Evolutionary conservation across 1,140 invertebrate species (phyloP).

Genomic region (Halotydeus destructor): DNA sequence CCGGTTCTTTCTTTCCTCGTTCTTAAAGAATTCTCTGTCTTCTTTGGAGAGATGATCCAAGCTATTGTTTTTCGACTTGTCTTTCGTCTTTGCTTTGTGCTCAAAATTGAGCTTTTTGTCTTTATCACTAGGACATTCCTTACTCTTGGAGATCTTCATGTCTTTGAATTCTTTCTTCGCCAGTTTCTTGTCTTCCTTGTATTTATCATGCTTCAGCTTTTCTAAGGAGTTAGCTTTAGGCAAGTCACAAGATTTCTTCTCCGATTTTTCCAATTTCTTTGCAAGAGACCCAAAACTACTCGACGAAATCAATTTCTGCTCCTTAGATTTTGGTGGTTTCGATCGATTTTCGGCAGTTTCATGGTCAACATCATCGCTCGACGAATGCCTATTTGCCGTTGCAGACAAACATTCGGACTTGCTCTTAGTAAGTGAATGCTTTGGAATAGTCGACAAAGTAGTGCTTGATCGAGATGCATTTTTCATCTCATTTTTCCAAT

Average conservation of each 20-base stretch:
- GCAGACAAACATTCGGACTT: too few relatives aligned
- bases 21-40: neutral
- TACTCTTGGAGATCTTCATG: slow-evolving; percentile 12
- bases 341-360: neutral
- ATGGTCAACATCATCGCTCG: slow-evolving; percentile 1
- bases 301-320: too few relatives aligned
- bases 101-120: slow-evolving; percentile 13
- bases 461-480: neutral
- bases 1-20: slow-evolving; percentile 10
- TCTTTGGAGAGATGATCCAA: slow-evolving; percentile 1
- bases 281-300: neutral
- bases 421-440: too few relatives aligned
- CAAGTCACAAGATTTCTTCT: too few relatives aligned
- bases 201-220: slow-evolving; percentile 13
- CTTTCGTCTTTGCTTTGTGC: slow-evolving; percentile 17
- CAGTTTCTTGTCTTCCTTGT: neutral
- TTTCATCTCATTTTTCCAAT: too few relatives aligned
- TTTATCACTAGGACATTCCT: slow-evolving; percentile 14
- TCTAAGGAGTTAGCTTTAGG: too few relatives aligned
- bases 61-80: slow-evolving; percentile 13
- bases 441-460: neutral
- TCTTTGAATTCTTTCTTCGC: slow-evolving; percentile 14
- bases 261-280: neutral
- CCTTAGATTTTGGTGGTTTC: too few relatives aligned
- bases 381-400: neutral